Percentiles rank a stretch among this genome's conserved stretches.
Evolutionary conservation across 2,888 invertebrate species (phyloP).

Genomic region (Drosophila buzzatii): DNA sequence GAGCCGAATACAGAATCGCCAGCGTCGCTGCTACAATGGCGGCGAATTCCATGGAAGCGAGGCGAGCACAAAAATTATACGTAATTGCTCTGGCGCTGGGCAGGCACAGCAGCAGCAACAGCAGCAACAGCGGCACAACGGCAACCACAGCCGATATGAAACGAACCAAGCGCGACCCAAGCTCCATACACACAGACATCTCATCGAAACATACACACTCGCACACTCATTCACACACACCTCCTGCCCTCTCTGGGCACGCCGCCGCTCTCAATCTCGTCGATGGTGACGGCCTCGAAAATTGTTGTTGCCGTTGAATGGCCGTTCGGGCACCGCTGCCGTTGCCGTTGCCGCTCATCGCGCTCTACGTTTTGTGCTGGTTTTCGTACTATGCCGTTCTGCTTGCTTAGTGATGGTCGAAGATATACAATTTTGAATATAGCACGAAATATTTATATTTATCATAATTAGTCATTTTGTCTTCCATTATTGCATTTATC

Average conservation of each 20-base stretch:
- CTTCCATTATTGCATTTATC: not conserved
- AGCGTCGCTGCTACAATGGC: conserved; percentile 21
- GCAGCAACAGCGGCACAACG: not conserved
- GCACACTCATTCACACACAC: not conserved
- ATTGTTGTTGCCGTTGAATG: conserved; percentile 36
- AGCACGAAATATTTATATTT: conserved; percentile 3
- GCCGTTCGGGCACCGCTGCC: conserved; percentile 46
- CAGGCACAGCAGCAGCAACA: conserved; percentile 54
- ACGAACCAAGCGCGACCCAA: conserved; percentile 62
- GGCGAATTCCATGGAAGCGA: conserved; percentile 58
- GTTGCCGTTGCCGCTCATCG: conserved; percentile 54
- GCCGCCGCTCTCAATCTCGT: conserved; percentile 36
- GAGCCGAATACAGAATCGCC: conserved; percentile 22
- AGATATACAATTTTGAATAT: conserved; percentile 4
- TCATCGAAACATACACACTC: conserved; percentile 1
- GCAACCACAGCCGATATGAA: conserved; percentile 46
- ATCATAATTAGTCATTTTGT: not conserved
- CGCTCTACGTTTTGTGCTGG: conserved; percentile 64
- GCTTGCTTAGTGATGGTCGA: conserved; percentile 36
- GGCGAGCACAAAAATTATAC: conserved; percentile 62
- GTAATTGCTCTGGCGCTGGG: conserved; percentile 74
- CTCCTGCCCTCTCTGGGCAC: conserved; percentile 29
- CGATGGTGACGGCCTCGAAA: conserved; percentile 58
- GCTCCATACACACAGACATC: conserved; percentile 33
- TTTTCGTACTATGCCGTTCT: conserved; percentile 45